phyloP scores from a whole-genome alignment of 2,113 vertebrate species.

The Rafetus swinhoei region DNA sequence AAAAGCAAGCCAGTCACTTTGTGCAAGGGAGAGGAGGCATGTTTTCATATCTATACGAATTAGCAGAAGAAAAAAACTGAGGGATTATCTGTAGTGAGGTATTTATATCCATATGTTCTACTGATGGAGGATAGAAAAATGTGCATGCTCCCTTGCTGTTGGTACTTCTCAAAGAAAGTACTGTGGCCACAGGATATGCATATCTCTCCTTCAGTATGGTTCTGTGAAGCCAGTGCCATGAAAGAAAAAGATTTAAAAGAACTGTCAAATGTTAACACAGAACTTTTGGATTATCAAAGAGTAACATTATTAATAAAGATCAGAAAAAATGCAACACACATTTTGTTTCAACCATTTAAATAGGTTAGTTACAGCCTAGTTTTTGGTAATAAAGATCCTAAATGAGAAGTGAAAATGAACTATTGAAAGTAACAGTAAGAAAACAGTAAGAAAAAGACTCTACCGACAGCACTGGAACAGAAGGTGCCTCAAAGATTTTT shows the following conservation, averaged over 20 bases:
- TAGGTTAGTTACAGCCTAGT: not conserved
- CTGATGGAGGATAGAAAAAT: not conserved
- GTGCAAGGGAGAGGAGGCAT: not conserved
- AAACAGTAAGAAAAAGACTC: not conserved
- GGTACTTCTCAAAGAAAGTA: not conserved
- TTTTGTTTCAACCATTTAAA: not conserved
- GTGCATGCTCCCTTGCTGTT: not conserved
- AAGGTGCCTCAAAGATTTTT: rapidly evolving
- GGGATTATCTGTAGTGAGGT: not conserved
- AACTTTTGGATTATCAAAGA: not conserved
- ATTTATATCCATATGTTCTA: not conserved
- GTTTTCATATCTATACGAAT: not conserved
- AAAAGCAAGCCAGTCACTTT: not conserved
- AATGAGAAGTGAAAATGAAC: not conserved
- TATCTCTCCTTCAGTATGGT: not conserved
- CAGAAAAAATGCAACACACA: not conserved
- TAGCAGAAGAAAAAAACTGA: not conserved
- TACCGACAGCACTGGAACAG: rapidly evolving
- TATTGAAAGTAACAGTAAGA: not conserved
- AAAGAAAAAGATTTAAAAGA: not conserved
- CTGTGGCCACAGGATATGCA: not conserved
- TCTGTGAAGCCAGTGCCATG: not conserved
- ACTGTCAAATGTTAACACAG: not conserved
- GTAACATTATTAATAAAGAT: not conserved
- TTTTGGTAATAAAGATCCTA: not conserved